Evolutionary conservation across 2,113 vertebrate genomes (phyloP).

Genomic region (Stercorarius parasiticus): DNA sequence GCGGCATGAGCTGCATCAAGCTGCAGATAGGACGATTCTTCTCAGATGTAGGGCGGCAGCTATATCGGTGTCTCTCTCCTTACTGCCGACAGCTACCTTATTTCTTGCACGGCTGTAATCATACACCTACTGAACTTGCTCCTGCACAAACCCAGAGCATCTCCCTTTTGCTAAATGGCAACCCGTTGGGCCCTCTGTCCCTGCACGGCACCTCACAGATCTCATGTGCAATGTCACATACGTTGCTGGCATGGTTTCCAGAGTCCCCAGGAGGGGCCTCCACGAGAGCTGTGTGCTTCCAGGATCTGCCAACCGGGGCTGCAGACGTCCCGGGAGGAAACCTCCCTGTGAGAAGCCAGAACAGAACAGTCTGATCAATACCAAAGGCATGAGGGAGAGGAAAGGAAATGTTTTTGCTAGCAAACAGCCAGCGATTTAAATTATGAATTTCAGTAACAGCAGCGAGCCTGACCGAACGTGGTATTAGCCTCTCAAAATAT

Average conservation of each 20-base stretch:
- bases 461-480: background rate
- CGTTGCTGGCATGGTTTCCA: background rate
- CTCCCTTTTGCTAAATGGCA: background rate
- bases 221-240: background rate
- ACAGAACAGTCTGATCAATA: background rate
- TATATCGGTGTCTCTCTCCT: background rate
- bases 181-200: background rate
- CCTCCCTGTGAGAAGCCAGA: background rate
- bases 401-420: constrained; percentile 1
- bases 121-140: background rate
- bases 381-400: background rate
- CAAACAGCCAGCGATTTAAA: background rate
- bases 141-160: background rate
- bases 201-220: background rate
- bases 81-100: background rate
- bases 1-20: background rate
- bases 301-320: background rate
- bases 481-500: background rate
- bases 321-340: background rate
- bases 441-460: background rate
- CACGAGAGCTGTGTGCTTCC: background rate
- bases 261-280: background rate
- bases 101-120: background rate
- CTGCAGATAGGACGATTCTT: background rate
- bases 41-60: background rate